Conservation (phyloP, 2,888 invertebrate species). For the Pristionchus arcanus region DNA sequence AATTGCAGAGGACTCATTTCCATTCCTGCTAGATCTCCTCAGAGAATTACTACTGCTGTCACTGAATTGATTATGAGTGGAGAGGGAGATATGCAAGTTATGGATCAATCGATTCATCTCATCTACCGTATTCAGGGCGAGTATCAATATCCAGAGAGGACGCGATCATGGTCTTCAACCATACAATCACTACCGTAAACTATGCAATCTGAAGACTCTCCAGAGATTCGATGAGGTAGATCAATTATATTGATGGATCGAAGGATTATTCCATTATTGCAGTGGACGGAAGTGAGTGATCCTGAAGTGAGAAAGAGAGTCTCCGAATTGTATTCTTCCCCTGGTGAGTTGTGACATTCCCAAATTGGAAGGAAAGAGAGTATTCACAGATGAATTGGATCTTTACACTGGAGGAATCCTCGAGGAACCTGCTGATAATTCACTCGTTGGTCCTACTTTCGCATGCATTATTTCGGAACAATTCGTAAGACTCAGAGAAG, state of each 20-base stretch:
- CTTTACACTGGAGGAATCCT: constrained; percentile 82
- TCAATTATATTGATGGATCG: not conserved
- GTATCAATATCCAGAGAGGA: constrained; percentile 88
- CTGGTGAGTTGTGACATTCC: not conserved
- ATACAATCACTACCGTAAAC: constrained; percentile 90
- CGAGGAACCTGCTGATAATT: constrained; percentile 80
- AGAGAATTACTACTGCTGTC: constrained; percentile 89
- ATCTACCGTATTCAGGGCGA: constrained; percentile 82
- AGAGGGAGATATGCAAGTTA: constrained; percentile 84
- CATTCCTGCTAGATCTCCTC: constrained; percentile 88
- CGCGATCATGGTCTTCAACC: constrained; percentile 92
- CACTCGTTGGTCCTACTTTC: constrained; percentile 81
- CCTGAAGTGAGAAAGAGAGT: constrained; percentile 72
- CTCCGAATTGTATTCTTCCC: constrained; percentile 62
- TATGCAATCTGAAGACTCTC: constrained; percentile 90
- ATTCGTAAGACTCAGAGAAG: constrained; percentile 81
- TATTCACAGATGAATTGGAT: constrained; percentile 77
- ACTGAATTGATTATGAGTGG: constrained; percentile 77
- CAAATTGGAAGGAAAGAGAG: not conserved
- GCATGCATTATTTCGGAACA: constrained; percentile 81
- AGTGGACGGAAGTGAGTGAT: constrained; percentile 75
- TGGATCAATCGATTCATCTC: not conserved
- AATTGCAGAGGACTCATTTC: constrained; percentile 90
- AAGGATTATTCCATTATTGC: constrained; percentile 51
- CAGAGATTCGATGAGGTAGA: constrained; percentile 79